phyloP scores from a whole-genome alignment of 2,797 vertebrate species.

The Triplophysa yarkandensis region DNA sequence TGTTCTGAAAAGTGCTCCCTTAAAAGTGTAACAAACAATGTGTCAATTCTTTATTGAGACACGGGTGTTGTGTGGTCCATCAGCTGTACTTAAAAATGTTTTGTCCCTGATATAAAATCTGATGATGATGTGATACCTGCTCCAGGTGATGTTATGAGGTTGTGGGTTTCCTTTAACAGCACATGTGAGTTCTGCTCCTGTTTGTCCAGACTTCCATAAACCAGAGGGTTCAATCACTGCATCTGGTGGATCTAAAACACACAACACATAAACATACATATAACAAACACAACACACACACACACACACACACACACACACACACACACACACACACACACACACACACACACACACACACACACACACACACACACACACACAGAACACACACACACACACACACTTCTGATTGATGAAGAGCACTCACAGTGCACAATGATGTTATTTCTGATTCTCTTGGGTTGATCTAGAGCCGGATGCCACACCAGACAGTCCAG shows the following conservation, averaged over 20 bases:
- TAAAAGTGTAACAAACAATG: too few relatives aligned
- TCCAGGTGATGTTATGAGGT: constrained; percentile 74
- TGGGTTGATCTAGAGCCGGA: constrained; percentile 76
- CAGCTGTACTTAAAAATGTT: too few relatives aligned
- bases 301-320: too few relatives aligned
- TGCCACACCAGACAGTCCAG: constrained; percentile 89
- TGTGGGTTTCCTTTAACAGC: constrained; percentile 65
- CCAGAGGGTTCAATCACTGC: constrained; percentile 59
- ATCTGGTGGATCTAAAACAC: constrained; percentile 74
- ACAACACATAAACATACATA: constrained; percentile 13
- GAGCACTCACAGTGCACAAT: constrained; percentile 83
- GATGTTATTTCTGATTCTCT: constrained; percentile 78
- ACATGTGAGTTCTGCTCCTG: constrained; percentile 69
- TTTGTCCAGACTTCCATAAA: constrained; percentile 63
- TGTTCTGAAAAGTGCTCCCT: too few relatives aligned
- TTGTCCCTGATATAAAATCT: constrained; percentile 7
- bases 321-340: too few relatives aligned
- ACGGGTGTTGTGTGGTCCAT: too few relatives aligned
- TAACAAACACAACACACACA: too few relatives aligned
- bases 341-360: too few relatives aligned
- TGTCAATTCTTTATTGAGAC: too few relatives aligned
- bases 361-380: too few relatives aligned
- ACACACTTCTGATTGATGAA: too few relatives aligned
- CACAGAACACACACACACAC: too few relatives aligned
- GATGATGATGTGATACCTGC: constrained; percentile 62